A percentile compares a stretch with the other conserved stretches of the same genome.
phyloP scores from a whole-genome alignment of 2,113 vertebrate species.

The Sebastes schlegelii region DNA sequence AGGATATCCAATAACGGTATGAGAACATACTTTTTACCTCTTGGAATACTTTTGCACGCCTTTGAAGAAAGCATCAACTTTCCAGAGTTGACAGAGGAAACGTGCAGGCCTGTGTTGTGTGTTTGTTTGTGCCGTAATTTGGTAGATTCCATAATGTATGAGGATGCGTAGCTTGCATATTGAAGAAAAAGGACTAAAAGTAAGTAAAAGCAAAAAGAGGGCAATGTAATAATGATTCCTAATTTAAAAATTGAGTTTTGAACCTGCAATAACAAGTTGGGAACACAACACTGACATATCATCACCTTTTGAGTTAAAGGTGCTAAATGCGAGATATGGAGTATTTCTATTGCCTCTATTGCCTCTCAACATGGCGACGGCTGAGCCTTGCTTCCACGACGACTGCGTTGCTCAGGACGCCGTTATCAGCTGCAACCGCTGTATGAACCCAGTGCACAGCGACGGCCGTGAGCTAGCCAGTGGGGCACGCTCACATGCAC shows the following conservation, averaged over 20 bases:
- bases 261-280: not conserved
- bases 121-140: conserved; percentile 5
- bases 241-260: not conserved
- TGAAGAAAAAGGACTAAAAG: not conserved
- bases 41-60: not conserved
- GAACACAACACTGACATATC: not conserved
- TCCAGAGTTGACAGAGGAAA: conserved; percentile 8
- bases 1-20: conserved; percentile 1
- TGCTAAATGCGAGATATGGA: too few relatives aligned
- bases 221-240: not conserved
- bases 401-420: too few relatives aligned
- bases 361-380: too few relatives aligned
- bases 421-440: too few relatives aligned
- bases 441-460: too few relatives aligned
- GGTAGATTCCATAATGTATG: not conserved
- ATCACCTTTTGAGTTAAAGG: not conserved
- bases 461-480: too few relatives aligned
- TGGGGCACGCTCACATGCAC: too few relatives aligned
- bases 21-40: not conserved
- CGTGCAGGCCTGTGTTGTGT: not conserved
- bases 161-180: not conserved
- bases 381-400: too few relatives aligned
- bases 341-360: too few relatives aligned
- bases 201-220: not conserved
- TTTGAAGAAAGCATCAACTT: conserved; percentile 27